Evolutionary conservation across 2,888 invertebrate species (phyloP).

Genomic region (Tenthredo notha): DNA sequence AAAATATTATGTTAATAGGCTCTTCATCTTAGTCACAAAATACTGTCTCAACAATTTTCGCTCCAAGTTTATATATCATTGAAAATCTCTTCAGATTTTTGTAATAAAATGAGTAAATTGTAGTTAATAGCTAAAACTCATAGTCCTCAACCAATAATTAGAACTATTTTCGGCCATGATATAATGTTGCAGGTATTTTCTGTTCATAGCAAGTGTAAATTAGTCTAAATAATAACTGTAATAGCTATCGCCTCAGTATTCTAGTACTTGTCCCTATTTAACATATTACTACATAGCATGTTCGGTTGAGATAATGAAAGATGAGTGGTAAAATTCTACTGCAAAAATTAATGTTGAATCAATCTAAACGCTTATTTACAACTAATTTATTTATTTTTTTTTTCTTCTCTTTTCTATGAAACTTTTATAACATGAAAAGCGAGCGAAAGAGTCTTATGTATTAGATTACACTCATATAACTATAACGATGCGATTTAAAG

Average conservation of each 20-base stretch:
- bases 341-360: background rate
- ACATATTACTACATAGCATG: background rate
- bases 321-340: background rate
- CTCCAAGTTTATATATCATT: background rate
- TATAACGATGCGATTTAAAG: background rate
- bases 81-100: background rate
- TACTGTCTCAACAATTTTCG: background rate
- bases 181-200: conserved; percentile 21
- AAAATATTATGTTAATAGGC: background rate
- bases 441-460: background rate
- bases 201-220: conserved; percentile 35
- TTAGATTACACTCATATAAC: background rate
- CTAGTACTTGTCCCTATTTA: conserved; percentile 9
- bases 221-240: conserved; percentile 1
- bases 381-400: background rate
- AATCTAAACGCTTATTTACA: background rate
- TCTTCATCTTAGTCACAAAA: background rate
- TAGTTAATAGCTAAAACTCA: background rate
- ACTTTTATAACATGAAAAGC: background rate
- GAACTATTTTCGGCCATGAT: background rate
- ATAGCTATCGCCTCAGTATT: conserved; percentile 32
- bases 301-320: background rate
- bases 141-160: background rate
- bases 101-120: background rate
- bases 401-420: background rate